A percentile compares a stretch with the other conserved stretches of the same genome.
These are phyloP conservation scores for Bubo bubo DNA, from an alignment of 2,113 vertebrate genomes.

Conservation along the genomic window DNA sequence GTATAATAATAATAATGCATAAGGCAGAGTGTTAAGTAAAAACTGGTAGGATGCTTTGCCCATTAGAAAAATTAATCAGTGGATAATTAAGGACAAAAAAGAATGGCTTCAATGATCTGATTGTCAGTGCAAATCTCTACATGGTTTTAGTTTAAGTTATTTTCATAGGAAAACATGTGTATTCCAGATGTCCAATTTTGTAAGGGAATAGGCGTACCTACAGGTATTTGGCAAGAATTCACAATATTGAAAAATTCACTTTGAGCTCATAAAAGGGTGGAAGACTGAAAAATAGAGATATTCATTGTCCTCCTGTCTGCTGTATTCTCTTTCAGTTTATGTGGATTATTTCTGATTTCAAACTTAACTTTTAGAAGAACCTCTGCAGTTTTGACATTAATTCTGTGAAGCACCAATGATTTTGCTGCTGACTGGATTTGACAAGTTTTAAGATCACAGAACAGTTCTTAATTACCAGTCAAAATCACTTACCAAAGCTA, in stretches of 20 bases:
- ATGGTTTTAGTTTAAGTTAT: neutral
- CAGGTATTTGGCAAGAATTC: neutral
- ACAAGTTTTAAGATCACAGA: neutral
- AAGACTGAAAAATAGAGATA: neutral
- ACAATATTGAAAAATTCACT: neutral
- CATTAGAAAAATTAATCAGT: neutral
- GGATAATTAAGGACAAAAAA: neutral
- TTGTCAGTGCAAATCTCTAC: neutral
- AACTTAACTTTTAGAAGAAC: neutral
- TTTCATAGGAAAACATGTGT: neutral
- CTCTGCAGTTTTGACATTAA: neutral
- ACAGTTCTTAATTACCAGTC: slow-evolving; percentile 8
- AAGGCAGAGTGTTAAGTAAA: neutral
- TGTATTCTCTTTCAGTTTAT: neutral
- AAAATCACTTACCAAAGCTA: neutral
- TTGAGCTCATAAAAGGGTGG: neutral
- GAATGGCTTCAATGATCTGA: neutral
- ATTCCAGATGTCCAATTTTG: neutral
- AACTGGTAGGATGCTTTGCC: neutral
- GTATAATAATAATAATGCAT: neutral
- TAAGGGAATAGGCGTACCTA: neutral
- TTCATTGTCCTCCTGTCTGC: neutral
- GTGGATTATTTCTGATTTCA: neutral
- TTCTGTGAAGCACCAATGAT: neutral
- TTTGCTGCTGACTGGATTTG: neutral